Conservation (phyloP, 2,888 invertebrate genomes). For the Calliopum simillimum region DNA sequence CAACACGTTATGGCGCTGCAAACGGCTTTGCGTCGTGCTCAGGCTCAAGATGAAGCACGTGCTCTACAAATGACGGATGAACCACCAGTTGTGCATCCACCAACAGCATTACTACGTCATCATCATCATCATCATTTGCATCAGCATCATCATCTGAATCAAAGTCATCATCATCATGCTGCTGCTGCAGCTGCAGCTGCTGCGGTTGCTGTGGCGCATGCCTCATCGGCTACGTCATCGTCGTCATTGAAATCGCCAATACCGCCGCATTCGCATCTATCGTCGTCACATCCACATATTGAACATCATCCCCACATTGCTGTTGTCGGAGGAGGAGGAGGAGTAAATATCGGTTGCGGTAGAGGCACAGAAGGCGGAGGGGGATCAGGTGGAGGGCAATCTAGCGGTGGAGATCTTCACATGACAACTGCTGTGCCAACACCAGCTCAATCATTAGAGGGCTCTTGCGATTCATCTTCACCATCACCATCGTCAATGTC, state of each 20-base stretch:
- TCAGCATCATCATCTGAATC: constrained; percentile 69
- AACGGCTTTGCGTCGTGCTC: constrained; percentile 85
- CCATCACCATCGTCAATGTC: constrained; percentile 72
- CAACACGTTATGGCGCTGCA: constrained; percentile 91
- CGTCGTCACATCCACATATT: constrained; percentile 47
- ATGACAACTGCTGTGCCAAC: constrained; percentile 65
- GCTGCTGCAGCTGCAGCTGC: constrained; percentile 55
- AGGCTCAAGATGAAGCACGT: constrained; percentile 85
- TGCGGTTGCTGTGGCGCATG: constrained; percentile 41
- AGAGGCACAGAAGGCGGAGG: not conserved
- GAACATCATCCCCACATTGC: constrained; percentile 30
- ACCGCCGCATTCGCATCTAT: constrained; percentile 54
- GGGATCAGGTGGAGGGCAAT: constrained; percentile 26
- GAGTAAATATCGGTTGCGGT: constrained; percentile 66
- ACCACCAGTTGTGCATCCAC: constrained; percentile 64
- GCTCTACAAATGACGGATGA: constrained; percentile 69
- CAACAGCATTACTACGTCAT: constrained; percentile 54
- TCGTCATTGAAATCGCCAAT: constrained; percentile 8
- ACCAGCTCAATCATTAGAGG: constrained; percentile 67
- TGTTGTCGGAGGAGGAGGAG: constrained; percentile 29
- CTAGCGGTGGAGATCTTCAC: constrained; percentile 50
- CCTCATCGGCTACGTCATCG: constrained; percentile 46
- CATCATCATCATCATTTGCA: constrained; percentile 66
- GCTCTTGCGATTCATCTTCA: constrained; percentile 73
- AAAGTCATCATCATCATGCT: constrained; percentile 63